Conservation (phyloP, 2,113 vertebrate genomes). For the Festucalex cinctus region DNA sequence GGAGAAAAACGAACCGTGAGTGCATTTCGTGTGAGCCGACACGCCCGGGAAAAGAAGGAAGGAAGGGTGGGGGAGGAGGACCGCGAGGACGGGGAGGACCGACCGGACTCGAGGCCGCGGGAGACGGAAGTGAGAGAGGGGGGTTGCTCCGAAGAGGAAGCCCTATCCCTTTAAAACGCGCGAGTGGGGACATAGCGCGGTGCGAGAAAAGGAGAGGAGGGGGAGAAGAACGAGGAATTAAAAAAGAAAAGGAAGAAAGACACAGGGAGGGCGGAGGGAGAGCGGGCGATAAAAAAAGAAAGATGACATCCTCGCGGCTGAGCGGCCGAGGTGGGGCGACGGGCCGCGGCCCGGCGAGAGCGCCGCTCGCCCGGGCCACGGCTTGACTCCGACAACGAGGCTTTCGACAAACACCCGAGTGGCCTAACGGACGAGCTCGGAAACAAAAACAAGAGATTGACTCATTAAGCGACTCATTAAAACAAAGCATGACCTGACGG, state of each 20-base stretch:
- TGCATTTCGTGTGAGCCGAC: conserved; percentile 64
- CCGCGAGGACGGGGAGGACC: conserved; percentile 29
- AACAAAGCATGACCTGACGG: conserved; percentile 63
- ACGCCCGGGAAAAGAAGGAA: conserved; percentile 45
- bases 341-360: conserved; percentile 73
- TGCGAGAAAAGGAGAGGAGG: conserved; percentile 76
- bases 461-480: conserved; percentile 52
- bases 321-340: conserved; percentile 75
- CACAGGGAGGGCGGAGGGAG: conserved; percentile 78
- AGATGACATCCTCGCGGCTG: conserved; percentile 78
- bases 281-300: conserved; percentile 80
- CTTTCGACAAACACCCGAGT: conserved; percentile 75
- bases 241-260: conserved; percentile 78
- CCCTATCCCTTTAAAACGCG: conserved; percentile 74
- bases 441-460: conserved; percentile 55
- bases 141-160: conserved; percentile 54
- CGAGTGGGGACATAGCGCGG: conserved; percentile 77
- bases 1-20: neutral
- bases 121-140: conserved; percentile 64
- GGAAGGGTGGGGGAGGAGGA: conserved; percentile 38
- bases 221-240: conserved; percentile 75
- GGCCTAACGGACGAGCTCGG: conserved; percentile 68
- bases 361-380: conserved; percentile 69
- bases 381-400: conserved; percentile 76
- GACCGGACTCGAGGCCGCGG: conserved; percentile 19